Percentiles rank a stretch among this genome's conserved stretches.
Conservation (phyloP, 2,888 invertebrate genomes). For the Ischnura elegans region DNA sequence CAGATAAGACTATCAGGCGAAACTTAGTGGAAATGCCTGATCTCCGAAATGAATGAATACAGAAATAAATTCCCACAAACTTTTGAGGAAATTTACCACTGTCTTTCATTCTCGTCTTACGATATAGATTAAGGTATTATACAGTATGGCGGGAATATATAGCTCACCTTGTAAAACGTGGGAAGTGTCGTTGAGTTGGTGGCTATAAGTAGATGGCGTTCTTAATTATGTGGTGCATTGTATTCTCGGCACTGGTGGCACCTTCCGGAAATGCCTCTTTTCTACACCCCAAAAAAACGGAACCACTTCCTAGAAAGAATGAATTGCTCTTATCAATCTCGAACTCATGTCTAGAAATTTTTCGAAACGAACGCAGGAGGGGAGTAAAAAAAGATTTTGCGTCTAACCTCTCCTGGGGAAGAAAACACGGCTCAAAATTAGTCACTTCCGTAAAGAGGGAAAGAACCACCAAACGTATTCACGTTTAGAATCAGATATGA, state of each 20-base stretch:
- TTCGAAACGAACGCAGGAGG: not conserved
- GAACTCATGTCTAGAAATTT: conserved; percentile 8
- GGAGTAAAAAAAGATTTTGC: not conserved
- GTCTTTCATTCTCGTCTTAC: too few relatives aligned
- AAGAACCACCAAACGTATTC: not conserved
- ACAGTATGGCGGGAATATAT: not conserved
- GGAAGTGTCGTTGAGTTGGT: not conserved
- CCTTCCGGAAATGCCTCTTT: not conserved
- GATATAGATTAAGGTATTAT: too few relatives aligned
- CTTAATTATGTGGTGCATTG: not conserved
- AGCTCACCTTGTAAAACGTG: not conserved
- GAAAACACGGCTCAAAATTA: not conserved
- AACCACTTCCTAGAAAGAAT: not conserved
- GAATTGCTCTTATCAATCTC: not conserved
- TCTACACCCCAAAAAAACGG: not conserved
- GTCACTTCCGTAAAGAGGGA: not conserved
- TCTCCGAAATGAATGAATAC: too few relatives aligned
- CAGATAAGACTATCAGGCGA: too few relatives aligned
- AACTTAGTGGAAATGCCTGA: too few relatives aligned
- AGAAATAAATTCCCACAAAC: too few relatives aligned
- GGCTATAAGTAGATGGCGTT: too few relatives aligned
- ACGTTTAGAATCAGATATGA: not conserved
- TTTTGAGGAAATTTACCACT: too few relatives aligned
- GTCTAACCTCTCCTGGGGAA: not conserved
- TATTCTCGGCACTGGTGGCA: not conserved